These are phyloP conservation scores for Anthoscopus minutus DNA, from an alignment of 2,113 vertebrate genomes.

Conservation along the genomic window DNA sequence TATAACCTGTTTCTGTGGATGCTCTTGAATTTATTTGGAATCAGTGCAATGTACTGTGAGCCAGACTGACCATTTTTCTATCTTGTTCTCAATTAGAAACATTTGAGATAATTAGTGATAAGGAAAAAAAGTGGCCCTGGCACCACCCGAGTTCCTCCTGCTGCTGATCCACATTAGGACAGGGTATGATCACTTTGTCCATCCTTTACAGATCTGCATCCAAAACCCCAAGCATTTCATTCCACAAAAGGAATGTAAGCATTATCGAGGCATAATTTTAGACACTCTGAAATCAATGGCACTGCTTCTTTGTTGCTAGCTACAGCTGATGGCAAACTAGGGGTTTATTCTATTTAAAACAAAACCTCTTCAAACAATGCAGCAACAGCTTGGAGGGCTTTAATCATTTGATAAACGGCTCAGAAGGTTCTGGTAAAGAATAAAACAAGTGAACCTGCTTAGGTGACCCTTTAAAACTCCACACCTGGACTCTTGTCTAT, in stretches of 20 bases:
- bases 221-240: background rate
- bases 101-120: constrained; percentile 28
- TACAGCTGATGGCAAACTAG: background rate
- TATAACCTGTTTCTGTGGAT: constrained; percentile 22
- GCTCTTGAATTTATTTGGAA: constrained; percentile 43
- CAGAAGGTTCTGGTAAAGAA: background rate
- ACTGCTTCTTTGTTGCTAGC: background rate
- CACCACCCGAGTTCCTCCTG: background rate
- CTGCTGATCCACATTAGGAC: background rate
- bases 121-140: background rate
- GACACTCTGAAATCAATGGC: background rate
- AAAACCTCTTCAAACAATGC: background rate
- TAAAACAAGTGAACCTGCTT: background rate
- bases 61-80: background rate
- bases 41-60: background rate
- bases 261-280: background rate
- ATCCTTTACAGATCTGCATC: background rate
- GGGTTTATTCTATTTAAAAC: background rate
- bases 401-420: background rate
- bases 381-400: background rate
- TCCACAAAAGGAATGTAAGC: background rate
- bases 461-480: background rate
- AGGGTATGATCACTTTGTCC: background rate
- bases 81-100: constrained; percentile 12
- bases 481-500: background rate